phyloP scores from a whole-genome alignment of 1,140 invertebrate species.

The Melitaea cinxia region DNA sequence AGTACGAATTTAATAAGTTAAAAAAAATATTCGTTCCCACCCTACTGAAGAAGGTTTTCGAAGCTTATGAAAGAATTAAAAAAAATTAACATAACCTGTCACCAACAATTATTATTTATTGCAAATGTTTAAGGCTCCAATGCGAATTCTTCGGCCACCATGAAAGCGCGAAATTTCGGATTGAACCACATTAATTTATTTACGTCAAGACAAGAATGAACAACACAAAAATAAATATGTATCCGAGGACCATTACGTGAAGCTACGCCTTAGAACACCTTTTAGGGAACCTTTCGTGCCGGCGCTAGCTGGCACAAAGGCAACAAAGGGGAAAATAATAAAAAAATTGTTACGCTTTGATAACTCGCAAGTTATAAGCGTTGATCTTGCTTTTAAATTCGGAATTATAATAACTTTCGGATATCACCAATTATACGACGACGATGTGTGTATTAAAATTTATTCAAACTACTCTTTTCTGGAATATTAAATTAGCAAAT shows the following conservation, averaged over 20 bases:
- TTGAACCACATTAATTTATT: conserved; percentile 77
- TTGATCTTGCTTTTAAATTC: not conserved
- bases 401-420: too few relatives aligned
- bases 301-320: conserved; percentile 78
- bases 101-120: conserved; percentile 1
- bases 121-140: conserved; percentile 11
- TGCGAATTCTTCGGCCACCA: conserved; percentile 56
- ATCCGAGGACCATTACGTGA: conserved; percentile 66
- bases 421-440: too few relatives aligned
- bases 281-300: conserved; percentile 71
- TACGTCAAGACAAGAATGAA: conserved; percentile 77
- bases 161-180: conserved; percentile 73
- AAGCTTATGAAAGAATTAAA: not conserved
- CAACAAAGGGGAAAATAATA: conserved; percentile 73
- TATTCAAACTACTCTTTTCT: too few relatives aligned
- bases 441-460: too few relatives aligned
- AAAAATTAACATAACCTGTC: not conserved
- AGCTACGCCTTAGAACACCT: conserved; percentile 73
- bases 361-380: conserved; percentile 42
- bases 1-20: too few relatives aligned
- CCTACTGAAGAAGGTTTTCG: too few relatives aligned
- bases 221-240: conserved; percentile 79
- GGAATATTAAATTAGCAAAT: too few relatives aligned
- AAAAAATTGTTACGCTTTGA: conserved; percentile 49
- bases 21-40: too few relatives aligned